phyloP scores from a whole-genome alignment of 2,113 vertebrate species.

The Tinamus guttatus region DNA sequence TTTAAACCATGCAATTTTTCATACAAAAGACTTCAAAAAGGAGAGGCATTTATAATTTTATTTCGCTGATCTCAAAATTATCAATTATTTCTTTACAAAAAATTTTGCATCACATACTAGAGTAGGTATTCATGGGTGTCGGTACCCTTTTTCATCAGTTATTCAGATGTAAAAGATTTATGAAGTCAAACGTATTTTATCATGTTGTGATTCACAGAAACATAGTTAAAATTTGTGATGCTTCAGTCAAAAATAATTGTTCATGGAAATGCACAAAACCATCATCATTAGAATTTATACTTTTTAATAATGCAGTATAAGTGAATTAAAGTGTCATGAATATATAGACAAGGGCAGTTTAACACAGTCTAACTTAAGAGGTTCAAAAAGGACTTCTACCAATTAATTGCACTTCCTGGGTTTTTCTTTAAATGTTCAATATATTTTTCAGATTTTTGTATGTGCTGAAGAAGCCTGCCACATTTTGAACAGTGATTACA shows the following conservation, averaged over 20 bases:
- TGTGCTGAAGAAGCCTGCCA: neutral
- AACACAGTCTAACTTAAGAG: neutral
- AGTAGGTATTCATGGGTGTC: conserved; percentile 68
- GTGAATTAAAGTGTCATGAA: conserved; percentile 43
- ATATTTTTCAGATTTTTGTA: neutral
- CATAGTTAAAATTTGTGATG: conserved; percentile 39
- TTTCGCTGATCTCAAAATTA: conserved; percentile 76
- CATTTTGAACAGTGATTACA: neutral
- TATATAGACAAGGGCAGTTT: conserved; percentile 21
- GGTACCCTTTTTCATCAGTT: conserved; percentile 62
- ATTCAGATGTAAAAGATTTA: conserved; percentile 76
- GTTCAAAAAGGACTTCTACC: conserved; percentile 11
- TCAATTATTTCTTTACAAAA: conserved; percentile 74
- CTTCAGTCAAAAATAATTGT: conserved; percentile 66
- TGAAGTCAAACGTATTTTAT: conserved; percentile 67
- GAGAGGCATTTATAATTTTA: conserved; percentile 71
- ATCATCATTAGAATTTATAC: conserved; percentile 37
- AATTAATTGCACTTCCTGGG: conserved; percentile 5
- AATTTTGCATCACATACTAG: conserved; percentile 68
- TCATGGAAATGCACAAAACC: conserved; percentile 41
- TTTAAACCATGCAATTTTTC: conserved; percentile 62
- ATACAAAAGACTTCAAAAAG: conserved; percentile 65
- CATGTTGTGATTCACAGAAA: conserved; percentile 61
- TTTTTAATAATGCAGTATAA: conserved; percentile 59
- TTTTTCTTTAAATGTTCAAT: neutral